Conservation (phyloP, 2,797 vertebrate species). For the Scolopax bukidnonensis region DNA sequence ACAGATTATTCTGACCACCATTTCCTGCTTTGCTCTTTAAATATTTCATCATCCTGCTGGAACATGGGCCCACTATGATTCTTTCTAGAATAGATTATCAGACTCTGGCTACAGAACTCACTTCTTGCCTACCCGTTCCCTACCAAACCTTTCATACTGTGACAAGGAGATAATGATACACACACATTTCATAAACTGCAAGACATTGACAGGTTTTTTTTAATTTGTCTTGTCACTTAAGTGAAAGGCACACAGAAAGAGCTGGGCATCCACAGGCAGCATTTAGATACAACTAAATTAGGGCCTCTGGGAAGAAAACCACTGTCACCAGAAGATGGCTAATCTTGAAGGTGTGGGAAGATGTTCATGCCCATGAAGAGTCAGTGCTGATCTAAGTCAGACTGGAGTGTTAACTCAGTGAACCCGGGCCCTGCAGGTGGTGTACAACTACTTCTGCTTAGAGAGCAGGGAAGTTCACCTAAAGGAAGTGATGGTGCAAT, state of each 20-base stretch:
- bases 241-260: background rate
- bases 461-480: background rate
- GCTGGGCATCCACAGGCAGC: background rate
- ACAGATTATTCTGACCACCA: background rate
- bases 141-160: background rate
- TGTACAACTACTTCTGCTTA: background rate
- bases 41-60: background rate
- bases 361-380: background rate
- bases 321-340: background rate
- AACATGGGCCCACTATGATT: background rate
- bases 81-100: background rate
- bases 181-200: fast-evolving
- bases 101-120: background rate
- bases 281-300: background rate
- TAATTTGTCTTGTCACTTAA: background rate
- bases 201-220: fast-evolving
- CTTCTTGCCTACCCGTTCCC: background rate
- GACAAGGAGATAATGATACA: background rate
- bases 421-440: background rate
- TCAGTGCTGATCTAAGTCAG: background rate
- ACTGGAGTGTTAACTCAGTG: background rate
- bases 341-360: background rate
- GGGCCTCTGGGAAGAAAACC: background rate
- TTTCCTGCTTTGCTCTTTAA: background rate
- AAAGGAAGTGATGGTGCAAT: background rate